These are phyloP conservation scores for Phasia obesa DNA, from an alignment of 2,888 invertebrate genomes.

Conservation along the genomic window DNA sequence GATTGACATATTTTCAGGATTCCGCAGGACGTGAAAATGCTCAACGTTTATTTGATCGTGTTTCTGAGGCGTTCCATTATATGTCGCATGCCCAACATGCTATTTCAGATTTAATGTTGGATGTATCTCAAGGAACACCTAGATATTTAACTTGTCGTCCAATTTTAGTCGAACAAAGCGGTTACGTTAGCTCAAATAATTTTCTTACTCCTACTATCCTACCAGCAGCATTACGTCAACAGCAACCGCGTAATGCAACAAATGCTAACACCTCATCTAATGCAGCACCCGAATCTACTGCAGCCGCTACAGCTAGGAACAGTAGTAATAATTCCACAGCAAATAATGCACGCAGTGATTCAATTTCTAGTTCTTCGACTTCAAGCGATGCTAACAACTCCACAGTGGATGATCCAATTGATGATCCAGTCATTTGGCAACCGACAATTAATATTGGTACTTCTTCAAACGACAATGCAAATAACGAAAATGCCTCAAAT, in stretches of 20 bases:
- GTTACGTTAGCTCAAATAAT: slow-evolving; percentile 82
- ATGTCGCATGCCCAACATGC: slow-evolving; percentile 95
- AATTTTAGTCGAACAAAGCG: slow-evolving; percentile 87
- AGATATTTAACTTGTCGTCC: slow-evolving; percentile 88
- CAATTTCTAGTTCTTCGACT: slow-evolving; percentile 67
- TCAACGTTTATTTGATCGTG: slow-evolving; percentile 88
- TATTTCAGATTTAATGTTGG: slow-evolving; percentile 92
- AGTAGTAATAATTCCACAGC: slow-evolving; percentile 35
- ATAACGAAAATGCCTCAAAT: slow-evolving; percentile 42
- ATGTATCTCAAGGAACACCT: slow-evolving; percentile 87
- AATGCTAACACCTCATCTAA: slow-evolving; percentile 70
- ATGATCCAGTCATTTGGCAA: slow-evolving; percentile 75
- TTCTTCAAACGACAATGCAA: slow-evolving; percentile 29
- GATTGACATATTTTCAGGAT: slow-evolving; percentile 73
- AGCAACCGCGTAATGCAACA: slow-evolving; percentile 57
- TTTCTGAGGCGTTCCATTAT: slow-evolving; percentile 91
- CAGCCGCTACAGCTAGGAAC: slow-evolving; percentile 38
- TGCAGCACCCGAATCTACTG: slow-evolving; percentile 70
- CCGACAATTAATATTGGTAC: slow-evolving; percentile 54
- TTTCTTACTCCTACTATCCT: slow-evolving; percentile 74
- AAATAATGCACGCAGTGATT: slow-evolving; percentile 44
- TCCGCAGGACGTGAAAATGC: slow-evolving; percentile 83
- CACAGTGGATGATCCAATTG: slow-evolving; percentile 77
- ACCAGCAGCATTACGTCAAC: slow-evolving; percentile 69
- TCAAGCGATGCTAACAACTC: slow-evolving; percentile 70